Conservation (phyloP, 2,797 vertebrate species). For the Hylomyscus alleni region DNA sequence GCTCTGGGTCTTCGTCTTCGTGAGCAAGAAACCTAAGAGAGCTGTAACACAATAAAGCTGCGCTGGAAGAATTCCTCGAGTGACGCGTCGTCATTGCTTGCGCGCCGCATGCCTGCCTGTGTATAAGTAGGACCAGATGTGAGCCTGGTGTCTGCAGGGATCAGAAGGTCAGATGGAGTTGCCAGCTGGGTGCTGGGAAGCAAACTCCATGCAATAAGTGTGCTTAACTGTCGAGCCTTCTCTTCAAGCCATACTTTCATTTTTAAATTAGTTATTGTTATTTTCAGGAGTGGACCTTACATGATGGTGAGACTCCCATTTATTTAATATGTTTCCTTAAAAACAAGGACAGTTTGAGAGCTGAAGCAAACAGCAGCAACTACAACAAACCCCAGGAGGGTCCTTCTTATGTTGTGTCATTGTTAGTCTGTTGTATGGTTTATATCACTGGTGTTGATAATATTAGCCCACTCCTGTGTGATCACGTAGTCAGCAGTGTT, state of each 20-base stretch:
- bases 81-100: no score
- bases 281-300: slow-evolving; percentile 32
- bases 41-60: no score
- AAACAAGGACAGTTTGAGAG: neutral
- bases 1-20: no score
- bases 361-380: neutral
- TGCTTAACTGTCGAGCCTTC: neutral
- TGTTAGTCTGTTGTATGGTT: neutral
- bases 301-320: neutral
- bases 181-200: neutral
- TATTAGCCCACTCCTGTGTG: neutral
- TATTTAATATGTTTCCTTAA: slow-evolving; percentile 24
- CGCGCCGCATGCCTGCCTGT: neutral
- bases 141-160: neutral
- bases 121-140: neutral
- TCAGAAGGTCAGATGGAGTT: neutral
- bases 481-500: slow-evolving; percentile 26
- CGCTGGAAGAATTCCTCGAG: no score
- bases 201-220: neutral
- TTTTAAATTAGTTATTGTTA: slow-evolving; percentile 42
- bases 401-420: neutral
- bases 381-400: neutral
- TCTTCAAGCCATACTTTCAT: neutral
- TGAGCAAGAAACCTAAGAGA: no score
- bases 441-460: neutral